Evolutionary conservation across 2,797 vertebrate species (phyloP).

Genomic region (Bothrops alternatus): DNA sequence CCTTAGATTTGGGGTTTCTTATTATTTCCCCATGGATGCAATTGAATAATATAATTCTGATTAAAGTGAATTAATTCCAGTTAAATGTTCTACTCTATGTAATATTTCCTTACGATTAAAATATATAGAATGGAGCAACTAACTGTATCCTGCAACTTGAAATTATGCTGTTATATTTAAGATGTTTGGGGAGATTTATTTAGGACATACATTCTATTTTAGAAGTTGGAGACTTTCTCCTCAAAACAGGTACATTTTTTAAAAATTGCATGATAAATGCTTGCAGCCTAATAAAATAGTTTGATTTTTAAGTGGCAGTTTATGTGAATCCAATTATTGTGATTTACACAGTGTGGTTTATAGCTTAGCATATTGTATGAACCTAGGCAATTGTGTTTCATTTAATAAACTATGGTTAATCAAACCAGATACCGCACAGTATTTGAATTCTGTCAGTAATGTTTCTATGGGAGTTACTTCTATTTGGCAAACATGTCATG

Average conservation of each 20-base stretch:
- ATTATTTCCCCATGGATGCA: not conserved
- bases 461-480: not conserved
- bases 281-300: not conserved
- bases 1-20: slow-evolving; percentile 9
- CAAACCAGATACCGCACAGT: not conserved
- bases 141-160: not conserved
- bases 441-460: not conserved
- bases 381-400: not conserved
- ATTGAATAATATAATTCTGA: slow-evolving; percentile 5
- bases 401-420: not conserved
- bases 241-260: not conserved
- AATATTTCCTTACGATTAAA: not conserved
- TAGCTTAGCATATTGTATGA: not conserved
- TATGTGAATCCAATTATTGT: not conserved
- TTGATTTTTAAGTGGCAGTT: not conserved
- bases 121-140: not conserved
- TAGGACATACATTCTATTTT: not conserved
- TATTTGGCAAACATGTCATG: not conserved
- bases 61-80: not conserved
- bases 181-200: not conserved
- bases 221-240: not conserved
- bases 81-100: not conserved
- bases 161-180: not conserved
- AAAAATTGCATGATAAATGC: not conserved
- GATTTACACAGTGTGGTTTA: not conserved